A percentile compares a stretch with the other conserved stretches of the same genome.
Evolutionary conservation across 2,888 invertebrate species (phyloP).

Genomic region (Orchestes rusci): DNA sequence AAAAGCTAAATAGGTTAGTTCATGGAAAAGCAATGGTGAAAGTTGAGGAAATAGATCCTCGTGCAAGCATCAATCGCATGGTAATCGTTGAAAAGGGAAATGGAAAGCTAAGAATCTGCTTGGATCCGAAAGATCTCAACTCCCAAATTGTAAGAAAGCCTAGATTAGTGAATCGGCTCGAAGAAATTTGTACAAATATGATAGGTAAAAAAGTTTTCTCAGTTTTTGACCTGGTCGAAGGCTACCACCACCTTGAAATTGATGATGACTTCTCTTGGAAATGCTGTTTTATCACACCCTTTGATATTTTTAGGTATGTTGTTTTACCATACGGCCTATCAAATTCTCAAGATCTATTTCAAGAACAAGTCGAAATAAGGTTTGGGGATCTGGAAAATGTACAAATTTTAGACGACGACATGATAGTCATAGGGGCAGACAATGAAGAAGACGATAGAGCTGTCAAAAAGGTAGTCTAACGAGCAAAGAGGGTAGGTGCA

Average conservation of each 20-base stretch:
- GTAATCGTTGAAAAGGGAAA: constrained; percentile 21
- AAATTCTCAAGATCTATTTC: constrained; percentile 13
- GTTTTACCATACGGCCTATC: not conserved
- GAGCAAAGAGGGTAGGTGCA: too few relatives aligned
- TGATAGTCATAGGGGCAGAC: not conserved
- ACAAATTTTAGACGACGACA: not conserved
- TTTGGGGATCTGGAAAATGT: not conserved
- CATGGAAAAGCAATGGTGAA: constrained; percentile 17
- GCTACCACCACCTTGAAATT: not conserved
- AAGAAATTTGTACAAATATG: constrained; percentile 9
- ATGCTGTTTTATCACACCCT: not conserved
- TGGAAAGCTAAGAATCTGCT: not conserved
- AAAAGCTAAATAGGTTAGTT: constrained; percentile 2
- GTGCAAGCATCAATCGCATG: constrained; percentile 20
- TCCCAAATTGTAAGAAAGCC: constrained; percentile 2
- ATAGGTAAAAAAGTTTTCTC: not conserved
- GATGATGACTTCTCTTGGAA: not conserved
- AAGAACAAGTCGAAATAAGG: not conserved
- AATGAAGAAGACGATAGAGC: not conserved
- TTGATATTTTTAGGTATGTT: not conserved
- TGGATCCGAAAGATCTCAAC: not conserved
- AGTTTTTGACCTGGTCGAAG: not conserved
- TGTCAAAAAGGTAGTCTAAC: not conserved
- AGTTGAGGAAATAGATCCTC: constrained; percentile 15
- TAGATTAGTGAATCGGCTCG: constrained; percentile 19